Base-by-base conservation (phyloP, 1,140 invertebrate genomes). In the Drosophila pachea region DNA sequence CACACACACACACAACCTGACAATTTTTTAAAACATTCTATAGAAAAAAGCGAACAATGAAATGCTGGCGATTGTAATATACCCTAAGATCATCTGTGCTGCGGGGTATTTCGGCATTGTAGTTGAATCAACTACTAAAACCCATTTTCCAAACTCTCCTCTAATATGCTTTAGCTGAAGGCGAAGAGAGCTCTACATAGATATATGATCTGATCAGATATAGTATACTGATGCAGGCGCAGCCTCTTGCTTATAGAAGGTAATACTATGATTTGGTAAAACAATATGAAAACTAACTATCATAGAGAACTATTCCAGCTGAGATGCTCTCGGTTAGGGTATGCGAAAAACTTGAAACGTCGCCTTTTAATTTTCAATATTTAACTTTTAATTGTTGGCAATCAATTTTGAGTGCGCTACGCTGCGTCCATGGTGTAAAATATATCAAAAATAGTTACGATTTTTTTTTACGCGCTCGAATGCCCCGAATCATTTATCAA, bases 331-430 rank as follows among this genome's bases (percentile, higher is more conserved):
- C 7, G 47, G 11, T 29, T 35, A 38, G 12, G 16, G 56, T 76
- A 55, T 71, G 22, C 1, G 22, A 33, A 11, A 54, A 50, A 33
- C 47, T 43, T 66, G 54, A 64, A 48, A 69, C 76, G 65, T 79
- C 58, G 76, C 81, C 73, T 76, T 84, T 84, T 84, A 84, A 86
- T 84, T 84, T 84, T 74, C 70, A 84, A 81, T 86, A 64, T 81
- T 84, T 81, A 86, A 84, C 73, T 86, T 84, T 84, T 84, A 84
- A 84, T 84, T 84, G 77, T 76, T 63, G 60, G 81, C 81, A 84
- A 84, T 84, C 81, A 76, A 84, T 84, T 86, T 76, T 74, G 53
- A 74, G 68, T 66, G 76, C 72, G 48, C 36, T 42, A 31, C 45
- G 35, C 43, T 55, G 40, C 12, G 32, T 22, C 64, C 58, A 22